phyloP scores from a whole-genome alignment of 1,140 invertebrate genomes.

The Grapholita molesta region DNA sequence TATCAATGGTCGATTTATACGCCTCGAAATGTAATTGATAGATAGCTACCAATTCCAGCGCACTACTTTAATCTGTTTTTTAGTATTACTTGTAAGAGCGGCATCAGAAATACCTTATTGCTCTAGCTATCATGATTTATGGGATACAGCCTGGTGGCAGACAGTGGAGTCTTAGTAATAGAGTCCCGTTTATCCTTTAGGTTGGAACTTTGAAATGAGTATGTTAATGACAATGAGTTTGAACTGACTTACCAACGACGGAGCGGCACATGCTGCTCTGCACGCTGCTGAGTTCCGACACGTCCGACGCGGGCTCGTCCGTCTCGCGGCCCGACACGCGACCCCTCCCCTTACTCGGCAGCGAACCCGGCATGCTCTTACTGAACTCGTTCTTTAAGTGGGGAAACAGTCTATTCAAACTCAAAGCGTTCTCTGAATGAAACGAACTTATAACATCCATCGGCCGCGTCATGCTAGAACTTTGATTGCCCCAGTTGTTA shows the following conservation, averaged over 20 bases:
- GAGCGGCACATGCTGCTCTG: slow-evolving; percentile 65
- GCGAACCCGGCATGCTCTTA: slow-evolving; percentile 61
- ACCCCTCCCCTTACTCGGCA: slow-evolving; percentile 52
- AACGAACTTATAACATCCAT: slow-evolving; percentile 66
- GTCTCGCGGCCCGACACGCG: slow-evolving; percentile 41
- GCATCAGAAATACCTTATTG: no score
- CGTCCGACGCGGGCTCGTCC: slow-evolving; percentile 52
- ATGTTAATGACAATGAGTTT: no score
- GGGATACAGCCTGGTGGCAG: no score
- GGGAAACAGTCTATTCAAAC: slow-evolving; percentile 67
- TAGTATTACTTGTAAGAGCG: no score
- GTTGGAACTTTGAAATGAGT: no score
- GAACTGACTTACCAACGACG: slow-evolving; percentile 59
- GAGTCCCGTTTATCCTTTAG: no score
- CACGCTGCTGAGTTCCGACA: slow-evolving; percentile 64
- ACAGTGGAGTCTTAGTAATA: no score
- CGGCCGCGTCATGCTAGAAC: slow-evolving; percentile 40
- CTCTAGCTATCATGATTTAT: no score
- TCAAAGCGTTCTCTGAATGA: slow-evolving; percentile 70
- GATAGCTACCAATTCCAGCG: no score
- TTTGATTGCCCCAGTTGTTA: slow-evolving; percentile 55
- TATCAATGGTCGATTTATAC: no score
- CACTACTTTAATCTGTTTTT: no score
- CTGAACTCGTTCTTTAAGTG: slow-evolving; percentile 68
- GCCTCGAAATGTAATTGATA: no score